Evolutionary conservation across 2,113 vertebrate species (phyloP).

Genomic region (Pelmatolapia mariae): DNA sequence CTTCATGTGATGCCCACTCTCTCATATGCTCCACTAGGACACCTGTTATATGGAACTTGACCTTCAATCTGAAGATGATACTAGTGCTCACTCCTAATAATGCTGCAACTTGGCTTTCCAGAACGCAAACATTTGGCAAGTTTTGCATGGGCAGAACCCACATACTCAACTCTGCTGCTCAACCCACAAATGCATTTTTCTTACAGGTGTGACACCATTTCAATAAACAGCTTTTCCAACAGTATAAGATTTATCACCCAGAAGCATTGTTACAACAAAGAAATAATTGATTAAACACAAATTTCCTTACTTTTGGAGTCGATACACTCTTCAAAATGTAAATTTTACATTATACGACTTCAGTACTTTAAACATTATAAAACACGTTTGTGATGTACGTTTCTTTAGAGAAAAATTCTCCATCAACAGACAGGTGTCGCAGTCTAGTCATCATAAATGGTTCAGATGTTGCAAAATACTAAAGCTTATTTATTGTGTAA

Average conservation of each 20-base stretch:
- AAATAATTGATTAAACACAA: background rate
- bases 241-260: background rate
- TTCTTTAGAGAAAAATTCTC: background rate
- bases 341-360: background rate
- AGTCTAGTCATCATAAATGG: background rate
- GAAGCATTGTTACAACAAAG: background rate
- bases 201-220: background rate
- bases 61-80: background rate
- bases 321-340: accelerated
- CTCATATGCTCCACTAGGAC: background rate
- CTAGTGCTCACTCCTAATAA: background rate
- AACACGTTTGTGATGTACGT: accelerated
- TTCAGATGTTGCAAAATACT: background rate
- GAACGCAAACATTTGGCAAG: background rate
- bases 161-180: background rate
- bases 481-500: background rate
- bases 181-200: background rate
- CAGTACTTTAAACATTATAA: background rate
- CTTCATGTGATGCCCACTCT: background rate
- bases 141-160: background rate
- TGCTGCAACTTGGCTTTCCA: background rate
- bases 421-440: background rate
- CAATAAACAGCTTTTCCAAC: background rate
- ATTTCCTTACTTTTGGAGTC: background rate
- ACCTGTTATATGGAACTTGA: background rate